Conservation (phyloP, 2,797 vertebrate genomes). For the Bucorvus abyssinicus region DNA sequence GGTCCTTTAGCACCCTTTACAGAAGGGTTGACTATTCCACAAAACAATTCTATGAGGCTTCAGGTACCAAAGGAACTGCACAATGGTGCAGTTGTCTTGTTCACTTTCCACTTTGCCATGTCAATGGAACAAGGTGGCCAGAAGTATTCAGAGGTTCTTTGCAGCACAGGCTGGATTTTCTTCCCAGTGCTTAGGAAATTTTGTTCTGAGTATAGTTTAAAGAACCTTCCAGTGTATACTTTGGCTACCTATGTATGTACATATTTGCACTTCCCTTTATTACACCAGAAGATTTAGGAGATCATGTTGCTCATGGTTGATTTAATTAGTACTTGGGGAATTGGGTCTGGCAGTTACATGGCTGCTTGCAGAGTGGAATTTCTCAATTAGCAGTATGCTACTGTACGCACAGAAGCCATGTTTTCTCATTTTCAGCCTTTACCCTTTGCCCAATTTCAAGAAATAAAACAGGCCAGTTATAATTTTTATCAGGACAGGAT, state of each 20-base stretch:
- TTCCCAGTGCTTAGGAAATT: background rate
- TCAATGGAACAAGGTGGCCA: rapidly evolving
- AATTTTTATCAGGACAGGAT: conserved; percentile 7
- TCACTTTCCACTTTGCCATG: background rate
- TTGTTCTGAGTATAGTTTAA: background rate
- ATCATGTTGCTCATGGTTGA: background rate
- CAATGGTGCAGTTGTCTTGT: background rate
- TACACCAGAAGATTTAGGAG: background rate
- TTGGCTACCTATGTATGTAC: background rate
- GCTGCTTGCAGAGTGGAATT: background rate
- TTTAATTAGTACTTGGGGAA: conserved; percentile 53
- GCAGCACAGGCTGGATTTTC: background rate
- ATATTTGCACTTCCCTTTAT: background rate
- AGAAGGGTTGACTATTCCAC: background rate
- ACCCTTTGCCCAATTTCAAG: conserved; percentile 1
- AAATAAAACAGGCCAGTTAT: background rate
- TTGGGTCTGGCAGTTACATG: conserved; percentile 1
- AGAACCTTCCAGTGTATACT: background rate
- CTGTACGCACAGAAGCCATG: conserved; percentile 14
- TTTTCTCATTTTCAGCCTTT: conserved; percentile 51
- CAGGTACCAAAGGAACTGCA: background rate
- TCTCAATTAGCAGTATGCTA: conserved; percentile 44
- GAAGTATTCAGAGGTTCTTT: background rate
- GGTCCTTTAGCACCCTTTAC: background rate
- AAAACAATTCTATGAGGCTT: background rate